Percentiles rank a stretch among this genome's conserved stretches.
Conservation (phyloP, 2,888 invertebrate genomes). For the Pterobdella sp. region DNA sequence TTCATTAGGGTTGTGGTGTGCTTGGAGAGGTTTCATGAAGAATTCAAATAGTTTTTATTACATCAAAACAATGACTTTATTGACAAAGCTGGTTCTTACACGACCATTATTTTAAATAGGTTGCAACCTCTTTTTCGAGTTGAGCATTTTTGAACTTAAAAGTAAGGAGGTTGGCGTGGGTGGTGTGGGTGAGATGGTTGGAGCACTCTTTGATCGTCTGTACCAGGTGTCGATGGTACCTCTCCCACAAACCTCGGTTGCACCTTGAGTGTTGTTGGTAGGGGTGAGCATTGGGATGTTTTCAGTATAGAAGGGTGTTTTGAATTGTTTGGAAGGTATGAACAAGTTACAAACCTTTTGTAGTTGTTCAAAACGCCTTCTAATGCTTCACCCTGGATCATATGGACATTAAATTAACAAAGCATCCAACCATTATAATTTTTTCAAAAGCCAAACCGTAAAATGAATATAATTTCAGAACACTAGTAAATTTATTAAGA, state of each 20-base stretch:
- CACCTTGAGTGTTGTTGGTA: not conserved
- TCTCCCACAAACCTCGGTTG: conserved; percentile 55
- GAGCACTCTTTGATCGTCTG: conserved; percentile 83
- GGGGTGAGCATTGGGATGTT: not conserved
- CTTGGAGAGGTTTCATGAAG: no score
- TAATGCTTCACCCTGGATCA: not conserved
- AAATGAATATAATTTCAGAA: no score
- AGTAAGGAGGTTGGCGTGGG: conserved; percentile 75
- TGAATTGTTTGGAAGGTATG: not conserved
- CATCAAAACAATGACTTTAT: no score
- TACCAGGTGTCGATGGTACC: conserved; percentile 82
- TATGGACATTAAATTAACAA: no score
- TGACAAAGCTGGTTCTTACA: no score
- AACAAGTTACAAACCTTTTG: not conserved
- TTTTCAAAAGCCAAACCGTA: no score
- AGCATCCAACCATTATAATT: no score
- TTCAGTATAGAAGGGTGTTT: not conserved
- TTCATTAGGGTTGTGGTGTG: not conserved
- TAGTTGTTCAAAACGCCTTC: not conserved
- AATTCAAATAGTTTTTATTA: no score
- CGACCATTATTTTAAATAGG: no score
- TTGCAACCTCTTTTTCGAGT: conserved; percentile 71
- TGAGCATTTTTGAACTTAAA: conserved; percentile 74
- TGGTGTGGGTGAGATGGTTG: conserved; percentile 79
- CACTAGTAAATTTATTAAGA: no score